phyloP scores from a whole-genome alignment of 2,888 invertebrate species.

The Ichneumon xanthorius region DNA sequence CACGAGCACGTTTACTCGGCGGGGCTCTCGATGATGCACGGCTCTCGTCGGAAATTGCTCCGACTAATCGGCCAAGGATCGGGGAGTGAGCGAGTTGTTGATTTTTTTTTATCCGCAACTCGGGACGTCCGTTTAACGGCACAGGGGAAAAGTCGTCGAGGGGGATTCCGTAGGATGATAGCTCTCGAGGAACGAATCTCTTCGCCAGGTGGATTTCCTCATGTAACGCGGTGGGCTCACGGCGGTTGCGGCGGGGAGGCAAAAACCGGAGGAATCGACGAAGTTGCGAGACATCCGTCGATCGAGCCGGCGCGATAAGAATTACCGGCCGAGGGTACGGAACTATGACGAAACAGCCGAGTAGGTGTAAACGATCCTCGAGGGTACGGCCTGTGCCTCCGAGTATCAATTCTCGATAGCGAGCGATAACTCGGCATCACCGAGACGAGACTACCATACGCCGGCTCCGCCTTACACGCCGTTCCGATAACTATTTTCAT shows the following conservation, averaged over 20 bases:
- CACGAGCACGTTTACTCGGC: slow-evolving; percentile 59
- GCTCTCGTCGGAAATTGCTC: neutral
- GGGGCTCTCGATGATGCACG: neutral
- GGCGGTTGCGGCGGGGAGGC: neutral
- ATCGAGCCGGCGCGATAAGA: slow-evolving; percentile 77
- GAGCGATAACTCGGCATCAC: neutral
- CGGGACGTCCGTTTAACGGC: neutral
- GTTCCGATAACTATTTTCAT: neutral
- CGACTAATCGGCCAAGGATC: slow-evolving; percentile 11
- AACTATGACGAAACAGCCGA: slow-evolving; percentile 11
- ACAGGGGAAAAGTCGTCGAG: neutral
- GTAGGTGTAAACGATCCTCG: slow-evolving; percentile 13
- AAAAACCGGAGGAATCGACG: slow-evolving; percentile 63
- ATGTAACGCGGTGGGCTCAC: slow-evolving; percentile 18
- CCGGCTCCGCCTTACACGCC: neutral
- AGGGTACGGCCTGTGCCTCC: neutral
- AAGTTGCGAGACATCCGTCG: slow-evolving; percentile 83
- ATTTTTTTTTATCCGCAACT: neutral
- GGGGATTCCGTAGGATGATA: neutral
- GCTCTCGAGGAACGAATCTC: slow-evolving; percentile 17
- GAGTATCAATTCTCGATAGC: slow-evolving; percentile 7
- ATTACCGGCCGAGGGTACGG: slow-evolving; percentile 34
- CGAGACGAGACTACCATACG: neutral
- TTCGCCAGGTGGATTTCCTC: slow-evolving; percentile 28
- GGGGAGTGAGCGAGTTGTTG: neutral